These are phyloP conservation scores for Xiphias gladius DNA, from an alignment of 2,113 vertebrate species.

Conservation along the genomic window DNA sequence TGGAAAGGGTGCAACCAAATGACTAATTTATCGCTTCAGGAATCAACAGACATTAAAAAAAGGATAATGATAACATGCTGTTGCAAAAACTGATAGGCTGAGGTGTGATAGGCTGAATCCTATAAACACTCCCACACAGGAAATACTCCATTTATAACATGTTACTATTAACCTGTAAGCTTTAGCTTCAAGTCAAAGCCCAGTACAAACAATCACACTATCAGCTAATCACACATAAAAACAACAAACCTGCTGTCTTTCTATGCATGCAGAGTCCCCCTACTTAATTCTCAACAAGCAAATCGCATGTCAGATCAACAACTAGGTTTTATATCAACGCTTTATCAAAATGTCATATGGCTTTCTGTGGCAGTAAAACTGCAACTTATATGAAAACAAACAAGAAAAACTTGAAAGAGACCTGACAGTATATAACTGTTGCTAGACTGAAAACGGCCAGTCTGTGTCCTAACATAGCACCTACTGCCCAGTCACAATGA, in stretches of 20 bases:
- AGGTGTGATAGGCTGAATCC: background rate
- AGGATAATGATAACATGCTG: slow-evolving; percentile 37
- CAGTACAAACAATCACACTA: background rate
- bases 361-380: background rate
- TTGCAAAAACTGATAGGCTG: background rate
- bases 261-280: background rate
- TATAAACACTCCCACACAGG: background rate
- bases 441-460: background rate
- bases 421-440: background rate
- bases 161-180: background rate
- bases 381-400: background rate
- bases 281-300: background rate
- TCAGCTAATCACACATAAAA: background rate
- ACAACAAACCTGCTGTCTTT: background rate
- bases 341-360: background rate
- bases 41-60: slow-evolving; percentile 22
- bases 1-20: slow-evolving; percentile 19
- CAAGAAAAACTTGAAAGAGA: background rate
- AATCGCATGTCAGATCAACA: background rate
- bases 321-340: background rate
- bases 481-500: slow-evolving; percentile 26
- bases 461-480: slow-evolving; percentile 12
- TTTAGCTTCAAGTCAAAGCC: background rate
- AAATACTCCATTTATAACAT: background rate
- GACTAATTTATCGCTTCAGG: slow-evolving; percentile 50